Conservation (phyloP, 2,797 vertebrate genomes). For the Phoeniculus purpureus region DNA sequence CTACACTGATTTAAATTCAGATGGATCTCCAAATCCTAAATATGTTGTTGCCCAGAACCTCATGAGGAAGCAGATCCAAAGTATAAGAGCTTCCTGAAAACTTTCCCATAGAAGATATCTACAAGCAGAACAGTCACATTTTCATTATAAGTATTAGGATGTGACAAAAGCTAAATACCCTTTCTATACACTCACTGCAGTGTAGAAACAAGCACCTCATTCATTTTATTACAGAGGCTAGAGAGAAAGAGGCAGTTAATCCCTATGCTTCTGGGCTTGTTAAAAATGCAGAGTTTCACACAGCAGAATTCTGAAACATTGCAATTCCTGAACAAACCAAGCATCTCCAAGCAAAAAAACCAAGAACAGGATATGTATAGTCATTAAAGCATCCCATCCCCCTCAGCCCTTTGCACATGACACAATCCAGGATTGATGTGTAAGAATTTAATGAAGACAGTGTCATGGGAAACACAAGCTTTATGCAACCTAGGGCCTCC, state of each 20-base stretch:
- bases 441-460: background rate
- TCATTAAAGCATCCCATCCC: conserved; percentile 2
- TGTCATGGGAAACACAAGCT: background rate
- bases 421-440: background rate
- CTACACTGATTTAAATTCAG: background rate
- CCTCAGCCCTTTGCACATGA: background rate
- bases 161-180: conserved; percentile 11
- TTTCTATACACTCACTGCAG: background rate
- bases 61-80: background rate
- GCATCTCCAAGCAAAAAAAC: background rate
- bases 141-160: background rate
- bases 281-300: conserved; percentile 50
- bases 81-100: background rate
- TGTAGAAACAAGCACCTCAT: background rate
- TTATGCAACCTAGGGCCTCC: background rate
- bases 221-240: background rate
- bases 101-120: background rate
- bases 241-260: conserved; percentile 38
- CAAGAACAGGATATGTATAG: background rate
- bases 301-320: conserved; percentile 11
- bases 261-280: background rate
- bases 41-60: background rate
- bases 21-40: background rate
- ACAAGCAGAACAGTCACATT: background rate
- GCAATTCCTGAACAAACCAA: background rate